Conservation (phyloP, 2,888 invertebrate species). For the Barypeithes pellucidus region DNA sequence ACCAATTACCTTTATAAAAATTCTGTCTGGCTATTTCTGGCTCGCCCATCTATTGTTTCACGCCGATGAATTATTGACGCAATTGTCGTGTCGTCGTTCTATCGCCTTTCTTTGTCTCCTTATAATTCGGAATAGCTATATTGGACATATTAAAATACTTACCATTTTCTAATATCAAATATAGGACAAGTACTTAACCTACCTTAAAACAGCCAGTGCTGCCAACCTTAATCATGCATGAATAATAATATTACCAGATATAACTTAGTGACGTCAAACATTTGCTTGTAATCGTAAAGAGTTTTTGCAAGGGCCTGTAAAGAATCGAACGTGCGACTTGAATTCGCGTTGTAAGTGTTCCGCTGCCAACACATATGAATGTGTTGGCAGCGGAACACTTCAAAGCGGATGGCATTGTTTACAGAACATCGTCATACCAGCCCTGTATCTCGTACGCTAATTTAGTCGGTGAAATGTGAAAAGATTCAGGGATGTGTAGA, state of each 20-base stretch:
- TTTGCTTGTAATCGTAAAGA: neutral
- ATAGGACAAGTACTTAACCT: no score
- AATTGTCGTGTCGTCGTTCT: neutral
- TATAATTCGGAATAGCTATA: neutral
- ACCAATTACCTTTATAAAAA: neutral
- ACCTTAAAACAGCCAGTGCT: neutral
- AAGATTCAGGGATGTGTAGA: no score
- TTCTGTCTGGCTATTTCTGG: neutral
- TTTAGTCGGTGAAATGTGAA: no score
- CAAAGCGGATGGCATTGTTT: no score
- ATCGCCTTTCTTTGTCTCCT: neutral
- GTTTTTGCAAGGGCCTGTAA: neutral
- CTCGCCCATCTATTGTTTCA: neutral
- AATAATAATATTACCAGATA: constrained; percentile 13
- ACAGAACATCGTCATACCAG: no score
- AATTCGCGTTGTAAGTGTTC: no score
- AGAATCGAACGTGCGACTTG: no score
- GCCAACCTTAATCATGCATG: constrained; percentile 8
- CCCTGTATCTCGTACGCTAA: no score
- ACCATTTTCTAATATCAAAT: no score
- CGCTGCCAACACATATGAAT: no score
- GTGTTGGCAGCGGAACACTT: no score
- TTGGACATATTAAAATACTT: no score
- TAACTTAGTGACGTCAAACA: neutral
- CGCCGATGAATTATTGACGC: neutral